Percentiles rank a stretch among this genome's conserved stretches.
Conservation (phyloP, 1,140 invertebrate genomes). For the Arion vulgaris region DNA sequence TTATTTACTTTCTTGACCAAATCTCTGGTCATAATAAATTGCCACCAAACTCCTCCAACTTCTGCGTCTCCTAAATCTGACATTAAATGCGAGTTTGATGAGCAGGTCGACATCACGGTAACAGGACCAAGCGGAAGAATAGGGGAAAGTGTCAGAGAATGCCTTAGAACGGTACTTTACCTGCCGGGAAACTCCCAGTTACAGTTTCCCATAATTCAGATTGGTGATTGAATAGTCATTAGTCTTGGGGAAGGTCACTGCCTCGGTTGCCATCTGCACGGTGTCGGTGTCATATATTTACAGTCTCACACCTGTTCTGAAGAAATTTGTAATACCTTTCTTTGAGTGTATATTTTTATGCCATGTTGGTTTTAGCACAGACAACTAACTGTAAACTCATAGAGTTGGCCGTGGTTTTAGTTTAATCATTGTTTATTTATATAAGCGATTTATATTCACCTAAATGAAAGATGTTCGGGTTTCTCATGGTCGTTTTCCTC, state of each 20-base stretch:
- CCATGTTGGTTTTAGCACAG: too few relatives aligned
- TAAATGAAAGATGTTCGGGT: too few relatives aligned
- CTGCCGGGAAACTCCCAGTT: background rate
- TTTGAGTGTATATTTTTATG: too few relatives aligned
- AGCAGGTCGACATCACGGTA: background rate
- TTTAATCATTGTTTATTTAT: too few relatives aligned
- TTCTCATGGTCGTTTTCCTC: background rate
- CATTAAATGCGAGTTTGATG: background rate
- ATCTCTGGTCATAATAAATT: too few relatives aligned
- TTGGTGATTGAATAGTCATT: background rate
- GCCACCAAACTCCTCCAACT: too few relatives aligned
- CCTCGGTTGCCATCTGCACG: background rate
- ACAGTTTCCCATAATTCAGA: background rate
- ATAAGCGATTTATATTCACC: too few relatives aligned
- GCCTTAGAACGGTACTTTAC: background rate
- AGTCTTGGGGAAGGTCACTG: background rate
- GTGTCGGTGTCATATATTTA: background rate
- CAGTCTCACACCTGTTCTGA: background rate
- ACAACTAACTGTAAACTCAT: too few relatives aligned
- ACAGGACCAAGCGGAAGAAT: background rate
- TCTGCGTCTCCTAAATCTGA: background rate
- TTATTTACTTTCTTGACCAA: too few relatives aligned
- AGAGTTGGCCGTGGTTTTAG: too few relatives aligned
- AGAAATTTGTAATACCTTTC: too few relatives aligned
- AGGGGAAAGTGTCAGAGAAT: background rate